Evolutionary conservation across 1,140 invertebrate species (phyloP).

Genomic region (Galleria mellonella): DNA sequence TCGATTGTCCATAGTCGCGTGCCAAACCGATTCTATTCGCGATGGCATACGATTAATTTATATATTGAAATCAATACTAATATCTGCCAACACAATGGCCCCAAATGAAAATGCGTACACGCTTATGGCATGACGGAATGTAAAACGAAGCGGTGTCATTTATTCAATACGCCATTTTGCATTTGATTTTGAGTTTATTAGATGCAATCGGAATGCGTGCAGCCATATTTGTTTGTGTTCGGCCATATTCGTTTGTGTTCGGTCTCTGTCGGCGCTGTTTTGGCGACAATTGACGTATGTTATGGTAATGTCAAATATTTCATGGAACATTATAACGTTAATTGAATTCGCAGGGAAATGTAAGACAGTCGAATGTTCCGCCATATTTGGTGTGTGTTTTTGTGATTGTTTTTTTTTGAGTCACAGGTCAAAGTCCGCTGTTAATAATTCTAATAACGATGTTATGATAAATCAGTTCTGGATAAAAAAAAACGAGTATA

Average conservation of each 20-base stretch:
- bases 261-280: constrained; percentile 34
- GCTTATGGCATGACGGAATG: constrained; percentile 69
- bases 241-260: constrained; percentile 48
- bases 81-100: constrained; percentile 69
- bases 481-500: too few species aligned
- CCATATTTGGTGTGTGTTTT: constrained; percentile 18
- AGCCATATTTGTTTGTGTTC: constrained; percentile 54
- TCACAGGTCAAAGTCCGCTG: not conserved
- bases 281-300: constrained; percentile 53
- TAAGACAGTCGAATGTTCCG: constrained; percentile 17
- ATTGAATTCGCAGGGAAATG: constrained; percentile 29
- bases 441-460: too few species aligned
- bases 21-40: constrained; percentile 64
- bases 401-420: constrained; percentile 12
- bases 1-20: constrained; percentile 53
- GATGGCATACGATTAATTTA: constrained; percentile 68
- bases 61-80: constrained; percentile 73
- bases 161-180: constrained; percentile 67
- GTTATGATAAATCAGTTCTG: too few species aligned
- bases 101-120: constrained; percentile 70
- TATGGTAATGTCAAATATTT: constrained; percentile 44
- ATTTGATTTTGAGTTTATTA: constrained; percentile 72
- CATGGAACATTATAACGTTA: constrained; percentile 27
- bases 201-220: constrained; percentile 68
- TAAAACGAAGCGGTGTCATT: constrained; percentile 65